Conservation (phyloP, 2,888 invertebrate genomes). For the Dyspetes luteomarginatus region DNA sequence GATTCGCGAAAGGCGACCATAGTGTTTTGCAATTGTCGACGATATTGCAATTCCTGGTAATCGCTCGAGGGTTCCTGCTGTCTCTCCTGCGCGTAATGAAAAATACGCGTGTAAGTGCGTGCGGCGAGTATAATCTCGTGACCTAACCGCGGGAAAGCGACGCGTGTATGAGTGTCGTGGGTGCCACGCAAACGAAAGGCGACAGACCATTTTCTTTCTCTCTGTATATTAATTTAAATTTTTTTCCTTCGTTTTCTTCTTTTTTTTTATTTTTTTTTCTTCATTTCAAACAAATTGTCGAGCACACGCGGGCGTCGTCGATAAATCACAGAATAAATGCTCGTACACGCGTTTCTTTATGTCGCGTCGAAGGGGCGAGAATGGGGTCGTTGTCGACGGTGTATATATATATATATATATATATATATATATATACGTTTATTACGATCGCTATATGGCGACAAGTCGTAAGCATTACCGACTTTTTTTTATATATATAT, state of each 20-base stretch:
- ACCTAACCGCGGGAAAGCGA: neutral
- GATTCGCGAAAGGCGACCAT: neutral
- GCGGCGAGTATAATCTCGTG: neutral
- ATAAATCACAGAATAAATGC: conserved; percentile 49
- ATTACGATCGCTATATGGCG: too few relatives aligned
- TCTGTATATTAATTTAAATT: neutral
- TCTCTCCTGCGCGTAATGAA: neutral
- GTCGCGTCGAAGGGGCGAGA: conserved; percentile 21
- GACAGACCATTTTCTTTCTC: neutral
- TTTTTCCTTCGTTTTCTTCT: neutral
- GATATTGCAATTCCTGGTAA: conserved; percentile 57
- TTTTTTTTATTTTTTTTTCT: neutral
- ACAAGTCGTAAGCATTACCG: too few relatives aligned
- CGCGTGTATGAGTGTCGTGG: too few relatives aligned
- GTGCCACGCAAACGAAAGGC: neutral
- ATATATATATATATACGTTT: too few relatives aligned
- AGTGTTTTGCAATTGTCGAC: conserved; percentile 60
- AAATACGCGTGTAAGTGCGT: neutral
- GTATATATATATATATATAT: too few relatives aligned
- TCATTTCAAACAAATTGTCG: neutral
- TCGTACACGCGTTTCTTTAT: neutral
- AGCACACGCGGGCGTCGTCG: conserved; percentile 25
- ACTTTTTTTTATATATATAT: too few relatives aligned
- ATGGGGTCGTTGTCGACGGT: conserved; percentile 33
- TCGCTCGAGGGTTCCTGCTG: conserved; percentile 54